phyloP scores from a whole-genome alignment of 2,888 invertebrate genomes.

The Troglohyphantes excavatus region DNA sequence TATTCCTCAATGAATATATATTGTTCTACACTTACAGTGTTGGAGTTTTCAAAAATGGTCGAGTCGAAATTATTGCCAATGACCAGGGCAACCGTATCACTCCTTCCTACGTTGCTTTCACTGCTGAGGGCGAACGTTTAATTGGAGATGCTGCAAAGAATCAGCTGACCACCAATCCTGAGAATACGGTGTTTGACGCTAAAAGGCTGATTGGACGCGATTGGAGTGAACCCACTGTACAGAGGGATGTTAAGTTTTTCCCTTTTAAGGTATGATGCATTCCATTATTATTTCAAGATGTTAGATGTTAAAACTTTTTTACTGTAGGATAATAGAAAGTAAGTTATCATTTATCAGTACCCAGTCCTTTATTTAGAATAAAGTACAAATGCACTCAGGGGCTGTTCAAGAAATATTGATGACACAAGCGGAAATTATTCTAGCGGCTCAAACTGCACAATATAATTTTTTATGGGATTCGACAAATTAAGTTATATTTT shows the following conservation, averaged over 20 bases:
- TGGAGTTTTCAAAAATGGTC: slow-evolving; percentile 97
- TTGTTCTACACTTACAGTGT: slow-evolving; percentile 86
- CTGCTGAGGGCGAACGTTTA: slow-evolving; percentile 95
- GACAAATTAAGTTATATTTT: too few species aligned
- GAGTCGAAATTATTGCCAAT: slow-evolving; percentile 99
- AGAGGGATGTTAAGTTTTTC: slow-evolving; percentile 97
- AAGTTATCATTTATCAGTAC: too few species aligned
- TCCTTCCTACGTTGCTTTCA: slow-evolving; percentile 99
- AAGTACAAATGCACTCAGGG: too few species aligned
- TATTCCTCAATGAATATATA: too few species aligned
- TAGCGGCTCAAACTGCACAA: too few species aligned
- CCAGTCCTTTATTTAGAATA: too few species aligned
- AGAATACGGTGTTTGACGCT: slow-evolving; percentile 99
- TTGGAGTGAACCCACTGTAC: slow-evolving; percentile 94
- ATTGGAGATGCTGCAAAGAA: slow-evolving; percentile 99
- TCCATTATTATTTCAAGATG: too few species aligned
- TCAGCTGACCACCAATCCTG: slow-evolving; percentile 98
- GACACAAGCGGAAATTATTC: too few species aligned
- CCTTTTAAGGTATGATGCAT: slow-evolving; percentile 91
- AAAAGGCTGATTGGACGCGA: slow-evolving; percentile 98
- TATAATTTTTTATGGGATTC: too few species aligned
- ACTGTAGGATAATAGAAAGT: too few species aligned
- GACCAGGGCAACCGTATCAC: slow-evolving; percentile 99
- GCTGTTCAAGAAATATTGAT: too few species aligned
- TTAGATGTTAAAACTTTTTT: too few species aligned